Percentiles rank a stretch among this genome's conserved stretches.
These are phyloP conservation scores for Ophioninae sp. DNA, from an alignment of 2,888 invertebrate species.

Conservation along the genomic window DNA sequence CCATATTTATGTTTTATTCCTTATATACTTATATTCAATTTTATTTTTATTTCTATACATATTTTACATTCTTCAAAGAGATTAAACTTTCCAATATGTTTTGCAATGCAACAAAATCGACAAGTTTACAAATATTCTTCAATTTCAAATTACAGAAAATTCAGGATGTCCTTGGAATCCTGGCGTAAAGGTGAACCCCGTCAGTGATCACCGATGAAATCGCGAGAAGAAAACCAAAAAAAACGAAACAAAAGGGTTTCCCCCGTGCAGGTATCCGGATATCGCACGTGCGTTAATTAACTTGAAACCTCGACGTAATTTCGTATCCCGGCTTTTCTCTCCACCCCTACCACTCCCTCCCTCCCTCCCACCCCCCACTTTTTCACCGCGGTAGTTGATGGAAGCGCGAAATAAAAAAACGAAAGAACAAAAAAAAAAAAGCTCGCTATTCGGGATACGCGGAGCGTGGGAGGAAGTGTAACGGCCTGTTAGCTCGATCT, in stretches of 20 bases:
- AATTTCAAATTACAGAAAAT: too few relatives aligned
- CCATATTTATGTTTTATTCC: too few relatives aligned
- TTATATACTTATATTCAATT: too few relatives aligned
- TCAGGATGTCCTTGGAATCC: too few relatives aligned
- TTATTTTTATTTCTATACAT: too few relatives aligned
- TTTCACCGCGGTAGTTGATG: slow-evolving; percentile 13
- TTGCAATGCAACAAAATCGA: too few relatives aligned
- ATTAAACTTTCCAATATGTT: too few relatives aligned
- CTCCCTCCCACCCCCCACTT: too few relatives aligned
- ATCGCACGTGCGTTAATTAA: slow-evolving; percentile 26
- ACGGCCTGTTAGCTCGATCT: slow-evolving; percentile 56
- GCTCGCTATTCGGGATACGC: slow-evolving; percentile 18
- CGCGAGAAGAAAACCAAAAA: background rate
- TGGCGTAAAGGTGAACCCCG: too few relatives aligned
- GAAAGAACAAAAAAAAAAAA: background rate
- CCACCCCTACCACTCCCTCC: too few relatives aligned
- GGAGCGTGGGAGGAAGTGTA: slow-evolving; percentile 44
- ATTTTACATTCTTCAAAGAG: too few relatives aligned
- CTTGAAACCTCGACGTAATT: slow-evolving; percentile 36
- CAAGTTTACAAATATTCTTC: too few relatives aligned
- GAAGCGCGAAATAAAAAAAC: slow-evolving; percentile 29
- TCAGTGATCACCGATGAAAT: background rate
- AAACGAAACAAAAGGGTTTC: background rate
- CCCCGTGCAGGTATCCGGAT: background rate
- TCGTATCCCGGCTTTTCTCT: slow-evolving; percentile 4